These are phyloP conservation scores for Thalpophila matura DNA, from an alignment of 2,888 invertebrate genomes.

Conservation along the genomic window DNA sequence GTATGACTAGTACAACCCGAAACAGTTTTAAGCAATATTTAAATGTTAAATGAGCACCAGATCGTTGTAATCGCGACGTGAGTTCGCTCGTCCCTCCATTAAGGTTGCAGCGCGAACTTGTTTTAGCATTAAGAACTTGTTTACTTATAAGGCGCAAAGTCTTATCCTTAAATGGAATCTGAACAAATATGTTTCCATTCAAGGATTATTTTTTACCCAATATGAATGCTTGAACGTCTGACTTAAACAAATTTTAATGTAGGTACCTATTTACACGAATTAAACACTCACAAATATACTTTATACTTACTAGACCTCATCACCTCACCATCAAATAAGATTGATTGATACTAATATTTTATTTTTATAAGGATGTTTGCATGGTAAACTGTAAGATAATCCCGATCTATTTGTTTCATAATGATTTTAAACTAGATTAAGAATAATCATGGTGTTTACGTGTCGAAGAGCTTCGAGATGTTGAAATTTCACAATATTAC, in stretches of 20 bases:
- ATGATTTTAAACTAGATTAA: conserved; percentile 8
- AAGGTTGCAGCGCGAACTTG: conserved; percentile 85
- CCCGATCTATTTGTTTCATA: neutral
- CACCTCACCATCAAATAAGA: conserved; percentile 11
- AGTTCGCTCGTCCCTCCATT: conserved; percentile 78
- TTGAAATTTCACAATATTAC: conserved; percentile 54
- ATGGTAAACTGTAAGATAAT: conserved; percentile 15
- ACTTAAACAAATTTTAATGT: conserved; percentile 68
- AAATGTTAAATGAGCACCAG: conserved; percentile 71
- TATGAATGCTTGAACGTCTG: conserved; percentile 63
- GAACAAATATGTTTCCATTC: conserved; percentile 83
- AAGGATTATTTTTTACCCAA: conserved; percentile 80
- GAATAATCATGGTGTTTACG: conserved; percentile 19
- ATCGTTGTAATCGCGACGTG: conserved; percentile 66
- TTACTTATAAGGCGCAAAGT: conserved; percentile 86
- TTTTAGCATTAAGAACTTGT: conserved; percentile 82
- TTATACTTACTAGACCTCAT: conserved; percentile 15
- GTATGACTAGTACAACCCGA: conserved; percentile 68
- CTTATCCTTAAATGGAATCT: conserved; percentile 78
- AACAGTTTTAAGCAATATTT: conserved; percentile 70
- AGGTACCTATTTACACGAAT: conserved; percentile 30
- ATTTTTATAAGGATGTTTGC: conserved; percentile 3
- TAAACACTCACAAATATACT: conserved; percentile 22
- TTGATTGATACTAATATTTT: conserved; percentile 11
- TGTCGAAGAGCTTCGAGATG: conserved; percentile 20